Base-by-base conservation (phyloP, 2,113 vertebrate genomes). In the Bostrychus sinensis region DNA sequence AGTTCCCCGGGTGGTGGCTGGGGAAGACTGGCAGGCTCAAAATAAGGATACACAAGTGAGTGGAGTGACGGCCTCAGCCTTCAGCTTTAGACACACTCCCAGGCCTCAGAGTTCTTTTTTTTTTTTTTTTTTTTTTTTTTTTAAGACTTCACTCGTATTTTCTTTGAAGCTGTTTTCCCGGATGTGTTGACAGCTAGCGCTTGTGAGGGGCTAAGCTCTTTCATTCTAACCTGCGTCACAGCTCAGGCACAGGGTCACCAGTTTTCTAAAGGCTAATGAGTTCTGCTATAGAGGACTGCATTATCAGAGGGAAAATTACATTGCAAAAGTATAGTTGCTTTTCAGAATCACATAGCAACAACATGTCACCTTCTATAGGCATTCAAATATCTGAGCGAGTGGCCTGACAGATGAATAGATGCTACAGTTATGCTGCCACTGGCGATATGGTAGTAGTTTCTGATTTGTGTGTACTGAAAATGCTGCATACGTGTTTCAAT, bases 101-200 rank as follows among this genome's bases (percentile, higher is more conserved):
- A 26, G 56, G 10, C 60, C 70, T 63, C 32, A 37, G 2, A 38
- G 1, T 2, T 22, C 56, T 45, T 36, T 54, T 25, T 51, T 2
- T 32, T 56, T 46, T 36, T 60, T 22, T 43, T n/a, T 37, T 38
- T 22, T 42, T 20, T 25, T 38, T 23, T 42, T 19, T 48, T 48
- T 48, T 7, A 13, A 14, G 11, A 25, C n/a, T n/a, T n/a, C n/a
- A n/a, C 22, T 22, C 14, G n/a, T 23, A n/a, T 59, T 55, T 62
- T 42, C 17, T 53, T 22, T 57, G 37, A 63, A 30, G 26, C 30
- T 13, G 43, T 50, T 71, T 72, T 28, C 5, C 56, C 59, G 4
- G 36, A 70, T 22, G 55, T 55, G 45, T 60, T 72, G 79, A 82
- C 77, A 83, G 66, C 46, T 80, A 71, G 74, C 63, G 56, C 46